Evolutionary conservation across 1,140 invertebrate species (phyloP), one percentile per base, ranked within the genome.

Genomic region (Drosophila fuyamai): DNA sequence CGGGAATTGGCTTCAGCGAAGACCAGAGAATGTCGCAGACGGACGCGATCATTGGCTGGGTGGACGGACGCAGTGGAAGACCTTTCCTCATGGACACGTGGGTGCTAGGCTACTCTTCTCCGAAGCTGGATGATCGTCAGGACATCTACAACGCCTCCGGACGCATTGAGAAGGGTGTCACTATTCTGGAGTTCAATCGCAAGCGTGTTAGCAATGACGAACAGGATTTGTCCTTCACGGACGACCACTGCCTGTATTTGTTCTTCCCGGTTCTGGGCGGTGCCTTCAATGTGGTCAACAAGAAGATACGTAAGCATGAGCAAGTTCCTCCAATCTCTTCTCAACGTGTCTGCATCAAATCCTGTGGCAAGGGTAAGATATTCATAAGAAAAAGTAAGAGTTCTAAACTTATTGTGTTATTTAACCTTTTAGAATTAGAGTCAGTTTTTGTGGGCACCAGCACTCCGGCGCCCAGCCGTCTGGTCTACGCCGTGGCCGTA

Each of bases 1-100:
- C 98, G 3, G 98, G 98, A 3, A 97, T 99, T 72, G 98, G 96
- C 12, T 98, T 99, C 92, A 98, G 97, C 32, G 94, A 97, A 58
- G 95, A 97, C 84, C 95, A 95, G 63, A 95, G 95, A 90, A 98
- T 98, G 97, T 92, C 92, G 12, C 92, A 92, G 44, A 92, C 92
- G 1, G 92, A 92, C 58, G 73, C 96, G 0, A 95, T 98, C 8
- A 93, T 98, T 13, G 97, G 97, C 9, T 98, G 97, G 96, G 95
- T 98, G 10, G 97, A 97, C 83, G 60, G 75, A 32, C 94, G 94
- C 59, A 95, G 93, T 16, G 96, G 96, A 6, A 93, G 96, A 16
- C 95, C 95, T 38, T 97, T 97, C 92, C 88, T 98, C 5, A 97
- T 97, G 95, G 97, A 98, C 91, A 96, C 96, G 0, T 98, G 96